Percentiles rank a stretch among this genome's conserved stretches.
These are phyloP conservation scores for Tursiops truncatus DNA, from an alignment of 2,113 vertebrate genomes.

Conservation along the genomic window DNA sequence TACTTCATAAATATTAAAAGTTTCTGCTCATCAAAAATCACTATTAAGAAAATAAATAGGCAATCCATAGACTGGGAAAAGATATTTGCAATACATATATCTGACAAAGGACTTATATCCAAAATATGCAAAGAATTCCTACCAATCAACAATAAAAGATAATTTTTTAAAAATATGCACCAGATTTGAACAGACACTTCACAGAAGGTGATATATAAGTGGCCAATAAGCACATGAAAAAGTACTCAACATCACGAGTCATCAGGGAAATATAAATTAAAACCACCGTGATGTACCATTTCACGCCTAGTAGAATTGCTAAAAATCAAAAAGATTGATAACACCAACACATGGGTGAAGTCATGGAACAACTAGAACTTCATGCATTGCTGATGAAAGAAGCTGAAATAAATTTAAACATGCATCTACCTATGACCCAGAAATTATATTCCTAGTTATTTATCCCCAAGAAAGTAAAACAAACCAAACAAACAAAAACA, in stretches of 20 bases:
- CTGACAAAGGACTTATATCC: neutral
- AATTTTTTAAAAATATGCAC: neutral
- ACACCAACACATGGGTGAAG: neutral
- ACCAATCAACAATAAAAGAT: neutral
- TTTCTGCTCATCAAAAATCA: neutral
- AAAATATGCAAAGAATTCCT: conserved; percentile 8
- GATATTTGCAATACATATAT: neutral
- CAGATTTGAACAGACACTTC: neutral
- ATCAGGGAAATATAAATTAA: neutral
- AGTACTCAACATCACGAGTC: neutral
- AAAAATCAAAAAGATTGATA: neutral
- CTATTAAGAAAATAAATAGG: neutral
- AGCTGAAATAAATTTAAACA: neutral
- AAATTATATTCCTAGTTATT: neutral
- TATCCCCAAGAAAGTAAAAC: neutral
- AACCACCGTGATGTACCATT: neutral
- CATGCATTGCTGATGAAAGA: neutral
- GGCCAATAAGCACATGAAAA: neutral
- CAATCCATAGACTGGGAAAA: neutral
- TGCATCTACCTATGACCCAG: neutral
- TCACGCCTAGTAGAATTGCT: neutral
- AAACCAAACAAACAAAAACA: neutral
- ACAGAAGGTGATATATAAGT: neutral
- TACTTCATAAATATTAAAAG: conserved; percentile 14
- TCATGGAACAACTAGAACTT: neutral